phyloP scores from a whole-genome alignment of 2,888 invertebrate species.

The Congeria kusceri region DNA sequence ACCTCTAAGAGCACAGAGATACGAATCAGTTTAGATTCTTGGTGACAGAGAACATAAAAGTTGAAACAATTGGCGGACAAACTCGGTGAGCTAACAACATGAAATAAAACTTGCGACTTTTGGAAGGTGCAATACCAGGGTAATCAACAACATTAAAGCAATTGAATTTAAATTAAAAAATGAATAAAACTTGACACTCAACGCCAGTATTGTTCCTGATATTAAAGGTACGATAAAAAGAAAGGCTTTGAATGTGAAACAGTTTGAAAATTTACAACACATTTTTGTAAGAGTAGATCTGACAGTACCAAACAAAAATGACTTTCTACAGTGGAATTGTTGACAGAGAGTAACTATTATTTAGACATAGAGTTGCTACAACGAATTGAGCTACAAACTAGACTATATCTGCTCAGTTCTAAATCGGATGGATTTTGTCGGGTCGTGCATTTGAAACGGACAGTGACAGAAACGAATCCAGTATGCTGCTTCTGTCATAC shows the following conservation, averaged over 20 bases:
- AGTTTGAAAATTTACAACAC: neutral
- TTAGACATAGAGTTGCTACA: constrained; percentile 21
- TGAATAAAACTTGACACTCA: constrained; percentile 14
- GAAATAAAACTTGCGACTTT: constrained; percentile 36
- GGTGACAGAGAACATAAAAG: constrained; percentile 21
- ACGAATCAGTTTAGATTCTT: constrained; percentile 26
- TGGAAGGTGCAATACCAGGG: constrained; percentile 26
- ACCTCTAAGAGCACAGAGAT: neutral
- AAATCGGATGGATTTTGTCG: constrained; percentile 38
- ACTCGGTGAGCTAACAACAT: constrained; percentile 15
- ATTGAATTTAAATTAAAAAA: constrained; percentile 21
- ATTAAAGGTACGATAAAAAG: constrained; percentile 25
- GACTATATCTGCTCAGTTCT: constrained; percentile 28
- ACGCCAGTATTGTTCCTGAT: constrained; percentile 29
- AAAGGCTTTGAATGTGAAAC: constrained; percentile 9
- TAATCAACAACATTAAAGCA: constrained; percentile 15
- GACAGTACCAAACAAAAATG: constrained; percentile 18
- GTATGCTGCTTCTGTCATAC: constrained; percentile 23
- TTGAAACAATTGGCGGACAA: constrained; percentile 14
- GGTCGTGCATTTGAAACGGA: constrained; percentile 8
- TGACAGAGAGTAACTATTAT: constrained; percentile 34
- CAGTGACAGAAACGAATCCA: neutral
- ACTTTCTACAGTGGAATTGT: constrained; percentile 13
- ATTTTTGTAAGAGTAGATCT: constrained; percentile 9
- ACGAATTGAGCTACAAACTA: constrained; percentile 30